Evolutionary conservation across 2,888 invertebrate genomes (phyloP).

Genomic region (Nipponacmea schrenckii): DNA sequence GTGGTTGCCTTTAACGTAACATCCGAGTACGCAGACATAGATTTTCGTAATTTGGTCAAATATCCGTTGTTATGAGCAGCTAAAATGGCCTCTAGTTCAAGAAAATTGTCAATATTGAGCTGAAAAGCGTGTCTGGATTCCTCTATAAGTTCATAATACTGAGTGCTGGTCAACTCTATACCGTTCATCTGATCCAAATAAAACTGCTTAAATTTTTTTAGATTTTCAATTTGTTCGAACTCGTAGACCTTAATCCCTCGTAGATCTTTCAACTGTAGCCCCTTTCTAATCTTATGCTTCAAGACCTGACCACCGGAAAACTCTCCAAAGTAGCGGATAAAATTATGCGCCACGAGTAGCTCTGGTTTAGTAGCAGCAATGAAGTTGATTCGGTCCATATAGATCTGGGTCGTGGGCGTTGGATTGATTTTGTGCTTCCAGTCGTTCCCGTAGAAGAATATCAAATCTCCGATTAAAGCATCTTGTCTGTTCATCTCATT

Average conservation of each 20-base stretch:
- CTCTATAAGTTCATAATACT: slow-evolving; percentile 10
- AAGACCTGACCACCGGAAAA: slow-evolving; percentile 46
- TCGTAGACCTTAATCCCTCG: slow-evolving; percentile 28
- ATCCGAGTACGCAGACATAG: no score
- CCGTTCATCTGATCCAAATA: slow-evolving; percentile 29
- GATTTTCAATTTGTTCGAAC: slow-evolving; percentile 24
- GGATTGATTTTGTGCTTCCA: slow-evolving; percentile 29
- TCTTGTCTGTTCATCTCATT: slow-evolving; percentile 29
- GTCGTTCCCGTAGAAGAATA: slow-evolving; percentile 35
- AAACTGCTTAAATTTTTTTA: slow-evolving; percentile 26
- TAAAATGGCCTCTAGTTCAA: slow-evolving; percentile 16
- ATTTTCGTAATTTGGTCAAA: no score
- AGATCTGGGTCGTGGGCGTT: slow-evolving; percentile 28
- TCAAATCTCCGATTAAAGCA: slow-evolving; percentile 37
- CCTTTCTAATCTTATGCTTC: slow-evolving; percentile 25
- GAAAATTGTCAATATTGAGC: slow-evolving; percentile 28
- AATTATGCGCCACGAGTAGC: slow-evolving; percentile 37
- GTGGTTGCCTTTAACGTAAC: no score
- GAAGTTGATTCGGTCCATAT: slow-evolving; percentile 32
- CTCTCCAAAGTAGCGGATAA: slow-evolving; percentile 44
- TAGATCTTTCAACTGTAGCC: slow-evolving; percentile 17
- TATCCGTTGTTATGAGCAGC: no score
- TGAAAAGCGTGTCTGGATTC: slow-evolving; percentile 28
- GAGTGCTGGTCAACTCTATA: slow-evolving; percentile 15
- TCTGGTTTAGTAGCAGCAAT: slow-evolving; percentile 26